These are phyloP conservation scores for Phalacrocorax pelagicus DNA, from an alignment of 2,113 vertebrate genomes.

Conservation along the genomic window DNA sequence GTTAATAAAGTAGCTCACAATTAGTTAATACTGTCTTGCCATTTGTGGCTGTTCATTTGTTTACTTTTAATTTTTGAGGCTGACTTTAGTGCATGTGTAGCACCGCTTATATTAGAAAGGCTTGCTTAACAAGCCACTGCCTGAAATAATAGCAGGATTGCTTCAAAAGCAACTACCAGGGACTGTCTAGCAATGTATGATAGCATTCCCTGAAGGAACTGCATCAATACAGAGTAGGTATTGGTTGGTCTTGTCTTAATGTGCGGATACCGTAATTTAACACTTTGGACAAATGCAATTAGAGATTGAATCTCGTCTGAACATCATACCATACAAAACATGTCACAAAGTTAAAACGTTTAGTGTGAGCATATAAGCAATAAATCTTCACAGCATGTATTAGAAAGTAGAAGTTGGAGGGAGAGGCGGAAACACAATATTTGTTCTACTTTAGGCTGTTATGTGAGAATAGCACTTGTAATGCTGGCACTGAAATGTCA, in stretches of 20 bases:
- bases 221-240: background rate
- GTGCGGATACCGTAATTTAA: background rate
- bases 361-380: background rate
- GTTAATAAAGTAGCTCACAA: background rate
- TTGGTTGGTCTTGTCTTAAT: background rate
- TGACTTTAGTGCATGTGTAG: background rate
- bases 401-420: background rate
- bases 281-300: background rate
- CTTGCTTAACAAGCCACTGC: background rate
- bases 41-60: background rate
- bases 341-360: background rate
- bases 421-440: background rate
- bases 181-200: background rate
- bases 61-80: background rate
- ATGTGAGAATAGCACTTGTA: background rate
- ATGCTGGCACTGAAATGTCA: background rate
- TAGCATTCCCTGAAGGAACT: background rate
- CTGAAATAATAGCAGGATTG: background rate
- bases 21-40: background rate
- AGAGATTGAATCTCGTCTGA: background rate
- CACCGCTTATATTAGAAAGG: background rate
- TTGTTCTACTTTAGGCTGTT: background rate
- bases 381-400: background rate
- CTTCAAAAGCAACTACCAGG: background rate
- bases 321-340: background rate